Conservation (phyloP, 2,113 vertebrate genomes). For the Podilymbus podiceps region DNA sequence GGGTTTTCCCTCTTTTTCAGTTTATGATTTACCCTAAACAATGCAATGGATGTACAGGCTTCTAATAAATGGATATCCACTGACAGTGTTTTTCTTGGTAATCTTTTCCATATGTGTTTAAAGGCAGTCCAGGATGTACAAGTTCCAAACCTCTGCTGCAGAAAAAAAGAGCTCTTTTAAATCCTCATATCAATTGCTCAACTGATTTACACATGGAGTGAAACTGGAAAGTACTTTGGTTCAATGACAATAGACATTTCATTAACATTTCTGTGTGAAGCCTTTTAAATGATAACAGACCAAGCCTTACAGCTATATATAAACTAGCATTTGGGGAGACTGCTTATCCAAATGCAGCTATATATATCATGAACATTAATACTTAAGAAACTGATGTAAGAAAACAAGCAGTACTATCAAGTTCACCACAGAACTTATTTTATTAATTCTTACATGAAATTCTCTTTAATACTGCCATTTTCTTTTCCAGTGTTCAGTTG, state of each 20-base stretch:
- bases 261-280: not conserved
- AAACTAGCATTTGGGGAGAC: not conserved
- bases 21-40: not conserved
- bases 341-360: not conserved
- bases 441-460: not conserved
- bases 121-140: not conserved
- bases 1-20: not conserved
- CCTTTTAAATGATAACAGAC: not conserved
- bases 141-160: not conserved
- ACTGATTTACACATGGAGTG: not conserved
- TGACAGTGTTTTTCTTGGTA: not conserved
- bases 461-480: not conserved
- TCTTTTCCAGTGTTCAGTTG: not conserved
- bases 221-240: not conserved
- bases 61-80: not conserved
- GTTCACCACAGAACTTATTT: not conserved
- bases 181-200: not conserved
- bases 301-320: not conserved
- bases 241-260: not conserved
- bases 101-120: conserved; percentile 17
- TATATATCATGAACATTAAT: not conserved
- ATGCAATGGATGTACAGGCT: not conserved
- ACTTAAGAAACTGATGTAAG: not conserved
- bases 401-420: not conserved
- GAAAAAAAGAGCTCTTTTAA: not conserved